Base-by-base conservation (phyloP, 2,888 invertebrate species). In the Noctua fimbriata region DNA sequence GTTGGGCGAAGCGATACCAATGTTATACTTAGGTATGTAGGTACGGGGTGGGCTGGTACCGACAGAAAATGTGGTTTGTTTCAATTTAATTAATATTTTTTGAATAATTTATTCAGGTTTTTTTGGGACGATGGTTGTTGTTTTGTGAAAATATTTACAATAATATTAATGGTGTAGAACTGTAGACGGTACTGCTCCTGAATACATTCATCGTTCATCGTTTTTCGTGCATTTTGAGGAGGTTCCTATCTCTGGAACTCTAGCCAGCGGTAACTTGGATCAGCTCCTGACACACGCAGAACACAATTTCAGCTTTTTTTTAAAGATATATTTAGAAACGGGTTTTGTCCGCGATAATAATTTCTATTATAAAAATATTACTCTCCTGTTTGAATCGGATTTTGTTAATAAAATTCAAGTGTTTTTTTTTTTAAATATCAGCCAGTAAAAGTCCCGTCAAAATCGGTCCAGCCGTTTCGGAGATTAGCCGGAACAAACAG, bases 1-100 rank as follows among this genome's bases (percentile, higher is more conserved):
- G 89, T 89, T 95, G 96, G 97, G 87, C 95, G 94, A 91, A 95
- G 95, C 96, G 96, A 95, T 96, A 96, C 95, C 94, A 94, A 95
- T 95, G 94, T 95, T 89, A 96, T 96, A 96, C 95, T 94, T 95
- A 94, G 92, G 91, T 92, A 93, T 92, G 92, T 89, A 55, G 91
- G 92, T 92, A 90, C 94, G 93, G 95, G 96, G 95, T 95, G 95
- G 95, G 93, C 93, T 92, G 89, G 95, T 95, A 96, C 92, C 73
- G 95, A 91, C 86, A 89, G 92, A 90, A 94, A 69, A 89, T 71
- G 7, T 41, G 69, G 66, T 65, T 73, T n/a, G 58, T 67, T 76
- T 73, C 65, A 16, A 36, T 32, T 76, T 58, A 60, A 47, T 77
- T 66, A 44, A 63, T 74, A 67, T 75, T 73, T 73, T 77, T 24